Conservation (phyloP, 2,113 vertebrate genomes). For the Phaethornis superciliosus region DNA sequence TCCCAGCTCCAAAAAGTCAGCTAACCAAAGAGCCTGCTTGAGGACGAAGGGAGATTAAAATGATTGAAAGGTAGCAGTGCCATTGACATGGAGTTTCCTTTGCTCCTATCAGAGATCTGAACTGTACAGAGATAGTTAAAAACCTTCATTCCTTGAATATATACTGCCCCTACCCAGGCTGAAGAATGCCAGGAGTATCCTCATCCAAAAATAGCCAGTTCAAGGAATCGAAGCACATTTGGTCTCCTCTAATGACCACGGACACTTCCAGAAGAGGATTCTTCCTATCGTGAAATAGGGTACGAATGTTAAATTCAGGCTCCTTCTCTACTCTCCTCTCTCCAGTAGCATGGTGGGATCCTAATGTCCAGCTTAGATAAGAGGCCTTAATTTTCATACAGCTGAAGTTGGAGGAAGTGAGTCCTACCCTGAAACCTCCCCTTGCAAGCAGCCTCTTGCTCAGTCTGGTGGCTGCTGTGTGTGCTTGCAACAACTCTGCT, state of each 20-base stretch:
- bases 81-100: not conserved
- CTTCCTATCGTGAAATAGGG: not conserved
- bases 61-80: not conserved
- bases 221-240: not conserved
- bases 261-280: not conserved
- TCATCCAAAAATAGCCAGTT: not conserved
- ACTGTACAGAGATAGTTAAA: not conserved
- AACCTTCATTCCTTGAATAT: not conserved
- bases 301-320: not conserved
- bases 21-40: not conserved
- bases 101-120: not conserved
- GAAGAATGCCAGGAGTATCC: not conserved
- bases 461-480: accelerated
- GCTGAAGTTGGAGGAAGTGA: not conserved
- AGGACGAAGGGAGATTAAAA: not conserved
- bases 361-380: not conserved
- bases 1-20: not conserved
- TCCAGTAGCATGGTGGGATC: not conserved
- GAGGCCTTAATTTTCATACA: not conserved
- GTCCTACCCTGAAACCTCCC: not conserved
- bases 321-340: not conserved
- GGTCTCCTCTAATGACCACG: not conserved
- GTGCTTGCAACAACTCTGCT: not conserved
- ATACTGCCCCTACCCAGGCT: not conserved
- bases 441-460: not conserved